Percentiles rank a stretch among this genome's conserved stretches.
Conservation (phyloP, 2,113 vertebrate genomes). For the Danio rerio region DNA sequence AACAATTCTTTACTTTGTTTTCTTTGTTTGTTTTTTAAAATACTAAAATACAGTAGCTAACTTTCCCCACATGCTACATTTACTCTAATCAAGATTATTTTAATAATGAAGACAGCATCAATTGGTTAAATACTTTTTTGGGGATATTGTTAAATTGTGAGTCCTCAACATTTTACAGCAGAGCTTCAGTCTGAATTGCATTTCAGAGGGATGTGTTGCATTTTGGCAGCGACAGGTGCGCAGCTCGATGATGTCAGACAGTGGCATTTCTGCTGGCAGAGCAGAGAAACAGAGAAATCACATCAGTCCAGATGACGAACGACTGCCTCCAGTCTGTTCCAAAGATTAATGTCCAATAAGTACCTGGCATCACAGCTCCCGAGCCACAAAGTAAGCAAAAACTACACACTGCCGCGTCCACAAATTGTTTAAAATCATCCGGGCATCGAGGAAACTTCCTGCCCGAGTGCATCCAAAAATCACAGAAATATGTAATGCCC, state of each 20-base stretch:
- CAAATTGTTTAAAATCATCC: slow-evolving; percentile 66
- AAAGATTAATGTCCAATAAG: slow-evolving; percentile 57
- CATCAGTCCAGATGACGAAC: slow-evolving; percentile 49
- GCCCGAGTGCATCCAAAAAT: slow-evolving; percentile 59
- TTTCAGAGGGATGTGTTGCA: background rate
- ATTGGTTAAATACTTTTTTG: background rate
- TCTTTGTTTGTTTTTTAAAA: no score
- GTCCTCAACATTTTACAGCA: background rate
- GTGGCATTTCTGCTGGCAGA: slow-evolving; percentile 16
- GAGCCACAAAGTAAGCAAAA: slow-evolving; percentile 59
- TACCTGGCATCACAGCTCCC: slow-evolving; percentile 57
- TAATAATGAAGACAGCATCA: background rate
- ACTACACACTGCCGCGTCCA: slow-evolving; percentile 59
- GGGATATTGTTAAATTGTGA: background rate
- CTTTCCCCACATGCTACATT: no score
- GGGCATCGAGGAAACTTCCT: slow-evolving; percentile 63
- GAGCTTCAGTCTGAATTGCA: background rate
- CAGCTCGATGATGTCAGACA: slow-evolving; percentile 1
- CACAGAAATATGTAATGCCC: slow-evolving; percentile 63
- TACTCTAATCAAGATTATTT: background rate
- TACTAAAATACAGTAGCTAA: no score
- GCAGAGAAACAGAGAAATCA: slow-evolving; percentile 48
- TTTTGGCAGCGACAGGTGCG: slow-evolving; percentile 9
- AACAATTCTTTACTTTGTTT: no score
- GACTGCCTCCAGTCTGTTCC: slow-evolving; percentile 27